Base-by-base conservation (phyloP, 2,888 invertebrate genomes). In the Cerastis rubricosa region DNA sequence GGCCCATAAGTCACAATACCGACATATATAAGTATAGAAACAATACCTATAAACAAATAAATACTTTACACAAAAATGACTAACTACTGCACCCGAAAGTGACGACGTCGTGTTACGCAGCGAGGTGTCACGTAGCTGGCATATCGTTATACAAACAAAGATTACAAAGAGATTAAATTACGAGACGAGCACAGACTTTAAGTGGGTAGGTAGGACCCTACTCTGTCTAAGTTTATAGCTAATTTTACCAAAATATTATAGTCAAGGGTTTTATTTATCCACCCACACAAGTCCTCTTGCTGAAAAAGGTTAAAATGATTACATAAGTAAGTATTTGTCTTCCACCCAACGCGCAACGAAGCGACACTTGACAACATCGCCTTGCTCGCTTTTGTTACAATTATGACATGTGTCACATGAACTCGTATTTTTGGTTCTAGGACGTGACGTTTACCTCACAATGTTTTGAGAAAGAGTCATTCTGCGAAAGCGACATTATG, bases 131-230 rank as follows among this genome's bases (percentile, higher is more conserved):
- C n/a, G n/a, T n/a, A n/a, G n/a, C n/a, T n/a, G n/a, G n/a, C n/a
- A n/a, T n/a, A n/a, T n/a, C n/a, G n/a, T n/a, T n/a, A n/a, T n/a
- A n/a, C 14, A 76, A 59, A 43, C 47, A 78, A 78, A n/a, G n/a
- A n/a, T n/a, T n/a, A n/a, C n/a, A n/a, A 63, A 79, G 2, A 25
- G 25, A 61, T 61, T 61, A 35, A 57, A 12, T 79, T 79, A 78
- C 35, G 11, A 43, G 29, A 51, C 40, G 8, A n/a, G 12, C 25
- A 6, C 43, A 49, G 61, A 49, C 40, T 51, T 72, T 64, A 43
- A 74, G 54, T 57, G 22, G 25, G 2, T 9, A 17, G 7, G 7
- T 25, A 49, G 1, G 54, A 22, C 11, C 25, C 17, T 17, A n/a
- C 19, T 59, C 14, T 1, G 51, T n/a, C n/a, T n/a, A n/a, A n/a